phyloP scores from a whole-genome alignment of 2,797 vertebrate genomes.

The Scolopax bukidnonensis region DNA sequence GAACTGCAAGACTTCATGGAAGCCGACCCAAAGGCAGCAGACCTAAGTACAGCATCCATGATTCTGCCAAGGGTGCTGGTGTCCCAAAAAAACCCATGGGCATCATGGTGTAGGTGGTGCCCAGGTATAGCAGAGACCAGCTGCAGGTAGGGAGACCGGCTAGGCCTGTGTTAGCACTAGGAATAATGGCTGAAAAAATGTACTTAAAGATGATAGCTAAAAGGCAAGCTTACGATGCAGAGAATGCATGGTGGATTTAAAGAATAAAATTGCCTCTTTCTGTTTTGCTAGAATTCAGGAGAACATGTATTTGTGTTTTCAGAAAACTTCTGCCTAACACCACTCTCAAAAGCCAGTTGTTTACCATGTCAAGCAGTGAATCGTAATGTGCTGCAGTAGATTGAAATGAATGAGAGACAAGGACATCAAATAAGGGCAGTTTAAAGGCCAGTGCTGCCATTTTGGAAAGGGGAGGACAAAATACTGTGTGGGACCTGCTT shows the following conservation, averaged over 20 bases:
- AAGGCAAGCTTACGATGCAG: neutral
- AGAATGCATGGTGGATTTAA: neutral
- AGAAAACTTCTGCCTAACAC: neutral
- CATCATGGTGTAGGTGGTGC: neutral
- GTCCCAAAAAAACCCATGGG: neutral
- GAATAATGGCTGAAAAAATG: neutral
- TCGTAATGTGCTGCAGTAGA: neutral
- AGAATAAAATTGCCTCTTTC: neutral
- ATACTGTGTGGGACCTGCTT: neutral
- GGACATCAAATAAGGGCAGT: neutral
- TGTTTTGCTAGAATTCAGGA: neutral
- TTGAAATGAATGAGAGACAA: neutral
- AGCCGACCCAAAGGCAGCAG: neutral
- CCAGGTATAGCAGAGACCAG: neutral
- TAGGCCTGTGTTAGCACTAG: neutral
- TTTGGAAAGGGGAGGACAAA: neutral
- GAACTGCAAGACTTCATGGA: neutral
- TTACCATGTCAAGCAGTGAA: neutral
- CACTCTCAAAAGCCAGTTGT: neutral
- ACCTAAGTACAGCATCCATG: rapidly evolving
- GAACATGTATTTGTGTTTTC: neutral
- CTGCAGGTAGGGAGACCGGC: neutral
- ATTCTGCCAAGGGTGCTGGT: neutral
- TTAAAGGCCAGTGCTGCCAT: neutral
- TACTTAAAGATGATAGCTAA: neutral